Base-by-base conservation (phyloP, 2,888 invertebrate species). In the Athalia circularis region DNA sequence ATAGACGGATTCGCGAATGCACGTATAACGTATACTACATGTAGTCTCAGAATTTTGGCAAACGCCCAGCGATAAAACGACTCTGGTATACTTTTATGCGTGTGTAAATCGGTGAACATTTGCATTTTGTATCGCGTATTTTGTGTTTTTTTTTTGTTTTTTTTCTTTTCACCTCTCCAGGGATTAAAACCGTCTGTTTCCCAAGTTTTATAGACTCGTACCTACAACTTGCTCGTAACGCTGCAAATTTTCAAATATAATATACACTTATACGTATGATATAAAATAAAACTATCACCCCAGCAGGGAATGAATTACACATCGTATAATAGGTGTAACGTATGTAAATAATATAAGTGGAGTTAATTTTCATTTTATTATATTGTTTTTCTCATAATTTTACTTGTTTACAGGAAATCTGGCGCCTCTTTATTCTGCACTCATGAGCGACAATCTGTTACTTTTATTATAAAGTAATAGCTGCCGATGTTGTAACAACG, bases 361-460 rank as follows among this genome's bases (percentile, higher is more conserved):
- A n/a, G n/a, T n/a, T n/a, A 29, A 29, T 29, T 29, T 29, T 29
- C 9, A 54, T 11, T 11, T 54, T 11, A 54, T 9, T 9, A 54
- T 54, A n/a, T 4, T 7, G 6, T 59, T 68, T 29, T 81, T 82
- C 80, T 29, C 82, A 57, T 79, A 80, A 85, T 83, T 86, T 64
- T 86, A 6, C 62, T 6, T 64, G 11, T 43, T 70, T n/a, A 5
- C 50, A 48, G 62, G 43, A 29, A 50, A n/a, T 11, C 11, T n/a
- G 67, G 50, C 13, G 15, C 11, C 50, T n/a, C 29, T 79, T 77
- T 29, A 29, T 29, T 29, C 29, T 2, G 29, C 82, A 84, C 83
- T 82, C 79, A 88, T 88, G 88, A 83, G 83, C 82, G 81, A 82
- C 78, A 78, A 79, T 64, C 75, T 29, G 7, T 29, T 72, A 79